Percentiles rank a stretch among this genome's conserved stretches.
phyloP scores from a whole-genome alignment of 2,113 vertebrate genomes.

The Petromus typicus region DNA sequence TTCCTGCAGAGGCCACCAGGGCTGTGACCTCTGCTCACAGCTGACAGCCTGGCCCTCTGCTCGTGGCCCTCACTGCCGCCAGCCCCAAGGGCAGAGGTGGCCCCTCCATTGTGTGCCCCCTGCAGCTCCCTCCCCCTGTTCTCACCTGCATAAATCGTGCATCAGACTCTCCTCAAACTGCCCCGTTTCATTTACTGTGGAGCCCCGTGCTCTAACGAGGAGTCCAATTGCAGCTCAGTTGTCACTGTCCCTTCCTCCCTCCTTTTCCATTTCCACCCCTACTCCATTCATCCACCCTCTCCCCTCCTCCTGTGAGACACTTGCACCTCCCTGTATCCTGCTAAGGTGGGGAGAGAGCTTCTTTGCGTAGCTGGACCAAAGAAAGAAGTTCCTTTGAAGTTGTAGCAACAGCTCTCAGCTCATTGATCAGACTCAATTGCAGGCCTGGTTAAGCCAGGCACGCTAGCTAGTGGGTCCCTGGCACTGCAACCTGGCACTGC shows the following conservation, averaged over 20 bases:
- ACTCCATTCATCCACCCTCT: too few species aligned
- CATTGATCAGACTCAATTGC: neutral
- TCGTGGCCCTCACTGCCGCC: neutral
- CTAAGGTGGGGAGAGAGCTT: too few species aligned
- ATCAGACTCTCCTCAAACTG: neutral
- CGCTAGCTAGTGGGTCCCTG: neutral
- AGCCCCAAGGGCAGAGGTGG: neutral
- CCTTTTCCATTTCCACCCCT: neutral
- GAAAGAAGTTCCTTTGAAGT: neutral
- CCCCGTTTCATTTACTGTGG: neutral
- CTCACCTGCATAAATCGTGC: neutral
- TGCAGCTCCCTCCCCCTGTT: neutral
- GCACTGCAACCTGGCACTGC: neutral
- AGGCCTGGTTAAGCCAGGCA: neutral
- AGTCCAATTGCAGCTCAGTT: neutral
- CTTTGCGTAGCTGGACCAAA: neutral
- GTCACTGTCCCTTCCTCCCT: neutral
- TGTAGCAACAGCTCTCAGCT: neutral
- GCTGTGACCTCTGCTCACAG: accelerated
- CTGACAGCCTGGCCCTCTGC: neutral
- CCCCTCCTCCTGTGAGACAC: too few species aligned
- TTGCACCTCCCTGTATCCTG: neutral
- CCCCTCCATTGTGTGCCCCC: neutral
- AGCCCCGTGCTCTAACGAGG: neutral
- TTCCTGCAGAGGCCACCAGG: neutral